Evolutionary conservation across 1,140 invertebrate species (phyloP).

Genomic region (Ephestia elutella): DNA sequence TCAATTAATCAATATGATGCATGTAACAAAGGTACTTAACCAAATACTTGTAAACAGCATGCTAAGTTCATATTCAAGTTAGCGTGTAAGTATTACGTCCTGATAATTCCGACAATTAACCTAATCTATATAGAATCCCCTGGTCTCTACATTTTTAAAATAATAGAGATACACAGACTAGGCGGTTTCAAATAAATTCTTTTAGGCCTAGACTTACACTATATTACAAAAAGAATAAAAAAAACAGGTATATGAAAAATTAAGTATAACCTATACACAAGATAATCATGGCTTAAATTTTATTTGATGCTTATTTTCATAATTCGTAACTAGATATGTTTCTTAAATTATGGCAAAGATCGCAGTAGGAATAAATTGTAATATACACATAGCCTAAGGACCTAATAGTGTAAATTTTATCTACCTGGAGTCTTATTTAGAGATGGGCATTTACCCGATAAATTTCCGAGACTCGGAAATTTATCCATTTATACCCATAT

Average conservation of each 20-base stretch:
- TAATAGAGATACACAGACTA: slow-evolving; percentile 12
- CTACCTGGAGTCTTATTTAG: background rate
- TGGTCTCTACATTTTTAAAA: background rate
- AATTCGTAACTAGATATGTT: background rate
- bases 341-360: background rate
- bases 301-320: background rate
- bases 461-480: no score
- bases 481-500: no score
- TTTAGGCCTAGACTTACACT: slow-evolving; percentile 4
- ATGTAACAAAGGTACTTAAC: no score
- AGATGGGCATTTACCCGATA: no score
- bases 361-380: background rate
- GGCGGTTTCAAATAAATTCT: slow-evolving; percentile 12
- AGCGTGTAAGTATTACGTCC: background rate
- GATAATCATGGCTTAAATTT: background rate
- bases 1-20: no score
- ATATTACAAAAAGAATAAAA: background rate
- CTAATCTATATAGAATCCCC: background rate
- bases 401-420: background rate
- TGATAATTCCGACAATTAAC: background rate
- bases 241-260: background rate
- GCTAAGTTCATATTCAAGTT: no score
- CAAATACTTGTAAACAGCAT: no score
- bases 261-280: background rate
- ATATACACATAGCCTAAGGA: background rate